Percentiles rank a stretch among this genome's conserved stretches.
phyloP scores from a whole-genome alignment of 1,140 invertebrate species.

The Rhopalosiphum maidis region DNA sequence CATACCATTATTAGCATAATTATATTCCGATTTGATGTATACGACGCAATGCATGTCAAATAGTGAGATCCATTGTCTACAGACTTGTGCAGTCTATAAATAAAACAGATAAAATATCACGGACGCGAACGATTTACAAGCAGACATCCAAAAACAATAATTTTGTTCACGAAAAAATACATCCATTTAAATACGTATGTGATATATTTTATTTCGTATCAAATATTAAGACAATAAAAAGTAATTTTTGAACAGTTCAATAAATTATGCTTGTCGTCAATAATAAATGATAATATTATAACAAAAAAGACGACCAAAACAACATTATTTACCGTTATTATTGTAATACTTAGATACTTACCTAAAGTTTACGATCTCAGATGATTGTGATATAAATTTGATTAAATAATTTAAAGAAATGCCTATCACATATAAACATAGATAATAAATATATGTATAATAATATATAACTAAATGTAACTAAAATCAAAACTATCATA shows the following conservation, averaged over 20 bases:
- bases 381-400: background rate
- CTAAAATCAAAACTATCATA: background rate
- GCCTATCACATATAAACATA: background rate
- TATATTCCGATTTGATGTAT: background rate
- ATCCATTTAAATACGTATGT: background rate
- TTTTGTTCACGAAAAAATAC: background rate
- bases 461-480: background rate
- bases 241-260: background rate
- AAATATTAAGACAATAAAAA: background rate
- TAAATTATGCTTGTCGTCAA: background rate
- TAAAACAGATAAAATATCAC: background rate
- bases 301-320: background rate
- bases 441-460: background rate
- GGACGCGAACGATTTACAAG: background rate
- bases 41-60: background rate
- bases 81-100: background rate
- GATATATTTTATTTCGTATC: slow-evolving; percentile 20
- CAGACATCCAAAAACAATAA: background rate
- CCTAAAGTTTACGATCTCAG: background rate
- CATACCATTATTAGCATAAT: too few species aligned
- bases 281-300: background rate
- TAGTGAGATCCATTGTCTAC: background rate
- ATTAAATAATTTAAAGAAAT: background rate
- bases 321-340: background rate
- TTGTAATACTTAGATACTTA: background rate